Evolutionary conservation across 2,113 vertebrate species (phyloP).

Genomic region (Erythrocebus patas): DNA sequence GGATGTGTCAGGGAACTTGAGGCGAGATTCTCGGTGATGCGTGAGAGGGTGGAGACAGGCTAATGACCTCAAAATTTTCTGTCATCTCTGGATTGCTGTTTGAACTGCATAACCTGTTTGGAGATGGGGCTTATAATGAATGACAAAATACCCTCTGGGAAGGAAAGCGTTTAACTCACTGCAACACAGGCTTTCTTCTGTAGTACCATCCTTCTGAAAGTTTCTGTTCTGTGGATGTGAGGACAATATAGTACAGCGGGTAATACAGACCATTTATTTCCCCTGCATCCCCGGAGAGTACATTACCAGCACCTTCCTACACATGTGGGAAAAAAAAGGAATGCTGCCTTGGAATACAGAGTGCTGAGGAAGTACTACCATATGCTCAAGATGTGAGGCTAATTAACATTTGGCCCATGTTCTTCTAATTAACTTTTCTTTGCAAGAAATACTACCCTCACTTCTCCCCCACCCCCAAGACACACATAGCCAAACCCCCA

Average conservation of each 20-base stretch:
- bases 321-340: not conserved
- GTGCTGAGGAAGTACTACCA: constrained; percentile 31
- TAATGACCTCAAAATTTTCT: not conserved
- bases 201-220: not conserved
- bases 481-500: not conserved
- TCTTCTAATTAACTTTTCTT: constrained; percentile 70
- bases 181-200: not conserved
- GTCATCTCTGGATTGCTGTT: not conserved
- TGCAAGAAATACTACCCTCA: constrained; percentile 40
- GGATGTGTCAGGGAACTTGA: not conserved
- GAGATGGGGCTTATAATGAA: not conserved
- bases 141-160: not conserved
- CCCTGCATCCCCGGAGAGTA: not conserved
- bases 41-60: not conserved
- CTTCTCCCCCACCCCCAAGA: constrained; percentile 15
- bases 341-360: not conserved
- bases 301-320: constrained; percentile 1
- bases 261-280: not conserved
- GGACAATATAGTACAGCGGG: not conserved
- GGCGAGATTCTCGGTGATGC: not conserved
- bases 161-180: not conserved
- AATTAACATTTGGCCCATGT: constrained; percentile 56
- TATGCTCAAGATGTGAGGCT: constrained; percentile 23
- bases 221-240: not conserved
- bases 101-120: not conserved